These are phyloP conservation scores for Drosophila picticornis DNA, from an alignment of 2,888 invertebrate species.

Conservation along the genomic window DNA sequence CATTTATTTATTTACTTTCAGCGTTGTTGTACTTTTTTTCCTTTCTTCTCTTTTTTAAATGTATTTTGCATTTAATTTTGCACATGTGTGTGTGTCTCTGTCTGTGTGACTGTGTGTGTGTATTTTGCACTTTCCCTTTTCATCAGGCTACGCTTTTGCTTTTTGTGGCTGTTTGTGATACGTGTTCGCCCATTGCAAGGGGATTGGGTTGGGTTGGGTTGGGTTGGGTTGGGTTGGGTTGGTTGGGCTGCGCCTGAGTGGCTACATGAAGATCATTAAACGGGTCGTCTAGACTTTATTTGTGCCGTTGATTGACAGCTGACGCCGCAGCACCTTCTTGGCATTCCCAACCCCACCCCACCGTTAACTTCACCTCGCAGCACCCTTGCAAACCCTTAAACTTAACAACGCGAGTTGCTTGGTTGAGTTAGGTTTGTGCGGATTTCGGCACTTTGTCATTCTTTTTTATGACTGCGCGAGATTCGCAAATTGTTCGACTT, in stretches of 20 bases:
- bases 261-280: constrained; percentile 64
- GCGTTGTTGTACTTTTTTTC: constrained; percentile 9
- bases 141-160: constrained; percentile 31
- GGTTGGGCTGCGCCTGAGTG: constrained; percentile 4
- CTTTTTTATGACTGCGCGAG: constrained; percentile 46
- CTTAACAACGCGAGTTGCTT: not conserved
- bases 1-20: constrained; percentile 59
- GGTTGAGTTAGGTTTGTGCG: constrained; percentile 21
- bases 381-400: not conserved
- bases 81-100: constrained; percentile 13
- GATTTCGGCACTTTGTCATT: constrained; percentile 53
- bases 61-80: constrained; percentile 65
- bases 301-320: constrained; percentile 65
- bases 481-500: constrained; percentile 45
- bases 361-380: not conserved
- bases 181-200: constrained; percentile 29
- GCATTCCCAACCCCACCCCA: no score
- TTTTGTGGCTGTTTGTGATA: constrained; percentile 27
- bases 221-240: not conserved
- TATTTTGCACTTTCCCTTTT: constrained; percentile 66
- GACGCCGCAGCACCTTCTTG: not conserved
- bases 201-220: no score
- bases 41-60: constrained; percentile 37
- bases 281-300: constrained; percentile 65
- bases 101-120: constrained; percentile 18